Percentiles rank a stretch among this genome's conserved stretches.
These are phyloP conservation scores for Xestia ashworthii DNA, from an alignment of 2,888 invertebrate genomes.

Conservation along the genomic window DNA sequence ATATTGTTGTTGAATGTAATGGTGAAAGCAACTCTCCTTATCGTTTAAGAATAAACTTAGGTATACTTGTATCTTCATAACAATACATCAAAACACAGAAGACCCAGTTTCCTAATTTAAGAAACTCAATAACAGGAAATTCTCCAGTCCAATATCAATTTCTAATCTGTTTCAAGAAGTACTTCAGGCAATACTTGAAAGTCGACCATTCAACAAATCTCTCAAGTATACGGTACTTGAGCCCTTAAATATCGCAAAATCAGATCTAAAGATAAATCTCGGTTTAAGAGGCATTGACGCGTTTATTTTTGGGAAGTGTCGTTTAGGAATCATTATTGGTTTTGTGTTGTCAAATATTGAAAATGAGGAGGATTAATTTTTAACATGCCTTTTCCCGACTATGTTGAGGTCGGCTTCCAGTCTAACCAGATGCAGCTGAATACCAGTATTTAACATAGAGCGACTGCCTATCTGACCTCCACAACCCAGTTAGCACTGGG, in stretches of 20 bases:
- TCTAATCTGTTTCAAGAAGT: slow-evolving; percentile 29
- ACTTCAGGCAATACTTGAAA: slow-evolving; percentile 29
- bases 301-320: slow-evolving; percentile 32
- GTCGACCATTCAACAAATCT: slow-evolving; percentile 35
- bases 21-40: not conserved
- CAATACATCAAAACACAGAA: not conserved
- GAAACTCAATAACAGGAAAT: slow-evolving; percentile 3
- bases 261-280: slow-evolving; percentile 43
- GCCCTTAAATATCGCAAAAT: slow-evolving; percentile 44
- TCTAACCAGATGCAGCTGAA: no score
- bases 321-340: not conserved
- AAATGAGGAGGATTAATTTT: no score
- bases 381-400: no score
- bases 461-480: no score
- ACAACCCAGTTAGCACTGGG: no score
- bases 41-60: not conserved
- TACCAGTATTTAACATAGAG: no score
- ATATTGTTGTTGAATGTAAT: not conserved
- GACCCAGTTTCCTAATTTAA: not conserved
- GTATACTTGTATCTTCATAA: not conserved
- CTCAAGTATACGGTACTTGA: slow-evolving; percentile 23
- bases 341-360: not conserved
- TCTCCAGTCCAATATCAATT: slow-evolving; percentile 12
- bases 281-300: slow-evolving; percentile 18
- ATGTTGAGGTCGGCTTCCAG: no score